phyloP scores from a whole-genome alignment of 1,140 invertebrate species.

The Atta cephalotes region DNA sequence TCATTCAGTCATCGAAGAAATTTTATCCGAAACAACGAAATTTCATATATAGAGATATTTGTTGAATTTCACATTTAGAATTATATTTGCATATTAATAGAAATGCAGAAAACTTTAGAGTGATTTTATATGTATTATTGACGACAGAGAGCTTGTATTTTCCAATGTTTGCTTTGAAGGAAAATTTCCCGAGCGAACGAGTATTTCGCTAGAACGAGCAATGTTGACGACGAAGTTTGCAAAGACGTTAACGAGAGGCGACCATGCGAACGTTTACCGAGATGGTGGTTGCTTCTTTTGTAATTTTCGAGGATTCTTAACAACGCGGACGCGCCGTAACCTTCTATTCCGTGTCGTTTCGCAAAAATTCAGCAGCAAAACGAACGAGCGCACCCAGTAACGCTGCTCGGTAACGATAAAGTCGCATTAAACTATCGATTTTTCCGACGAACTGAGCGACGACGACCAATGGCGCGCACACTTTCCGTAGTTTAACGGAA shows the following conservation, averaged over 20 bases:
- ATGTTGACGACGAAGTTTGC: constrained; percentile 5
- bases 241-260: constrained; percentile 14
- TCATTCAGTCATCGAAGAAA: not conserved
- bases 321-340: not conserved
- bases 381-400: not conserved
- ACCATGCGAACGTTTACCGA: constrained; percentile 20
- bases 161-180: not conserved
- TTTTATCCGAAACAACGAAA: not conserved
- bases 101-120: not conserved
- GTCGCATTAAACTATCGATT: constrained; percentile 61
- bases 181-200: constrained; percentile 21
- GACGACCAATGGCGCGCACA: constrained; percentile 41
- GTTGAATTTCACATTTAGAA: constrained; percentile 1
- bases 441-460: constrained; percentile 18
- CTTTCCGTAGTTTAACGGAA: constrained; percentile 41
- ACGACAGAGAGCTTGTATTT: not conserved
- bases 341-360: constrained; percentile 7
- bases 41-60: not conserved
- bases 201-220: constrained; percentile 2
- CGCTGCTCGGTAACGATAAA: constrained; percentile 40
- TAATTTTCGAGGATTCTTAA: constrained; percentile 48
- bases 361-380: constrained; percentile 42
- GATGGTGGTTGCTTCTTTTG: constrained; percentile 21
- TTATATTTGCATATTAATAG: not conserved
- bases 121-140: constrained; percentile 9